Conservation (phyloP, 2,888 invertebrate species). For the Amiota communis region DNA sequence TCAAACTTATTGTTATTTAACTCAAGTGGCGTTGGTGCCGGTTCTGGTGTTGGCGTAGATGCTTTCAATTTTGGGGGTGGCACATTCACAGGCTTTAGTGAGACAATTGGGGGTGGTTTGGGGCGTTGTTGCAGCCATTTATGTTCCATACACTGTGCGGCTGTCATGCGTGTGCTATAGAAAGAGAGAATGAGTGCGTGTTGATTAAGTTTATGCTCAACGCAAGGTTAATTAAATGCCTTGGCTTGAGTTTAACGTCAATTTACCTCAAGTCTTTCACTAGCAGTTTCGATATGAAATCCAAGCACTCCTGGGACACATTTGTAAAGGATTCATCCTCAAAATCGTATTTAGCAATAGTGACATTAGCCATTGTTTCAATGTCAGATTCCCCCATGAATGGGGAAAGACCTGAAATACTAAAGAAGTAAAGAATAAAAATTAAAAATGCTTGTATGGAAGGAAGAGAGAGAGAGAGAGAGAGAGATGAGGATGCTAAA, state of each 20-base stretch:
- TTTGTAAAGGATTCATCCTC: constrained; percentile 97
- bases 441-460: constrained; percentile 64
- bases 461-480: constrained; percentile 54
- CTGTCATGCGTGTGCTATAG: constrained; percentile 86
- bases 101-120: constrained; percentile 61
- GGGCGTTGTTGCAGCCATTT: constrained; percentile 84
- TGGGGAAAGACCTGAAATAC: constrained; percentile 95
- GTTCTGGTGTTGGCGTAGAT: constrained; percentile 65
- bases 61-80: constrained; percentile 66
- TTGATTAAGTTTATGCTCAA: constrained; percentile 42
- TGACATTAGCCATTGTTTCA: constrained; percentile 99
- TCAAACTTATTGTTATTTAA: constrained; percentile 5
- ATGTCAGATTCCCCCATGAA: constrained; percentile 99
- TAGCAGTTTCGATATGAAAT: constrained; percentile 93
- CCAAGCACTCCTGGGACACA: constrained; percentile 95
- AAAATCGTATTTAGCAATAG: constrained; percentile 96
- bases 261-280: constrained; percentile 93
- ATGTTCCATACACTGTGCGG: constrained; percentile 88
- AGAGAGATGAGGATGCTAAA: constrained; percentile 47
- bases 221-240: constrained; percentile 49
- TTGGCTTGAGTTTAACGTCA: not conserved
- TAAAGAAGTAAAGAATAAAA: constrained; percentile 65
- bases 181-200: constrained; percentile 29
- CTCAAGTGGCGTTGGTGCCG: constrained; percentile 36
- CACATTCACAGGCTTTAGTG: constrained; percentile 61